A percentile compares a stretch with the other conserved stretches of the same genome.
Conservation (phyloP, 2,113 vertebrate genomes). For the Climacteris rufus region DNA sequence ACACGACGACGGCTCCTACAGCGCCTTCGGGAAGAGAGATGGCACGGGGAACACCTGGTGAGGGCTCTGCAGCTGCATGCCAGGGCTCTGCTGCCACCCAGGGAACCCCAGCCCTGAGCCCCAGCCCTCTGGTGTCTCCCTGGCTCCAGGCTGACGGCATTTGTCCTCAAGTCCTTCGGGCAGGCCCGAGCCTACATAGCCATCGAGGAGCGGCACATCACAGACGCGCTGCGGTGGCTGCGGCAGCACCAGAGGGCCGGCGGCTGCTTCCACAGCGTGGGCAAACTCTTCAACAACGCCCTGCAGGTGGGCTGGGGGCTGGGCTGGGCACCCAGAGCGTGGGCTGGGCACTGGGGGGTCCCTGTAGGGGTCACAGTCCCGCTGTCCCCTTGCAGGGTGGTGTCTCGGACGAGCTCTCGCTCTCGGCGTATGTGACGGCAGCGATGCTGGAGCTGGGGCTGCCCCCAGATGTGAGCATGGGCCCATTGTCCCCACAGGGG, state of each 20-base stretch:
- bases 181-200: constrained; percentile 66
- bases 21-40: constrained; percentile 75
- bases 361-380: rapidly evolving
- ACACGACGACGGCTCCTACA: constrained; percentile 79
- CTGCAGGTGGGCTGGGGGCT: constrained; percentile 31
- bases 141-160: constrained; percentile 74
- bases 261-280: constrained; percentile 75
- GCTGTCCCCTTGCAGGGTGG: background rate
- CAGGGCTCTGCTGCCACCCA: background rate
- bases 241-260: background rate
- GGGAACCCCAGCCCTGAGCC: rapidly evolving
- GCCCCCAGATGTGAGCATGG: background rate
- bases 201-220: constrained; percentile 65
- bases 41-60: constrained; percentile 79
- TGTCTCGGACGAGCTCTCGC: background rate
- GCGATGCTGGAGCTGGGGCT: constrained; percentile 24
- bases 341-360: no score
- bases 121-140: rapidly evolving
- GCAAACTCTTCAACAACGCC: constrained; percentile 70
- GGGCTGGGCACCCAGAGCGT: background rate
- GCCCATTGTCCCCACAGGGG: background rate
- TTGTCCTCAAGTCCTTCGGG: constrained; percentile 80
- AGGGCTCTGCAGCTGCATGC: background rate
- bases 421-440: background rate
- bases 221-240: constrained; percentile 65